Evolutionary conservation across 1,140 invertebrate species (phyloP).

Genomic region (fruit fly (Drosophila melanogaster)): DNA sequence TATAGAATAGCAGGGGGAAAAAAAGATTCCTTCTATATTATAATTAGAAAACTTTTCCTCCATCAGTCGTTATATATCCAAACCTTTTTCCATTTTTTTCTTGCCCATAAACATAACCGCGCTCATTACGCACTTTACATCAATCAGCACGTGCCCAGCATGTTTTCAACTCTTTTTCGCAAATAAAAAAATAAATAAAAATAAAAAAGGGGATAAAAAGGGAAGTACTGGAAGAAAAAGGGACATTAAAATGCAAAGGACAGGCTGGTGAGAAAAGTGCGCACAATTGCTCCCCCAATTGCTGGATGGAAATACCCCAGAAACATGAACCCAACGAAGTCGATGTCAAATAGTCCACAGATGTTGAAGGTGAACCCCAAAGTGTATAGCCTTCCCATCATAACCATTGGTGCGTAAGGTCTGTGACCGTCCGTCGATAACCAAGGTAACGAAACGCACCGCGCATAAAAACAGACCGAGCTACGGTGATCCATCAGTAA

Average conservation of each 20-base stretch:
- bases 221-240: conserved; percentile 6
- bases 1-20: neutral
- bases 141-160: conserved; percentile 81
- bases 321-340: conserved; percentile 44
- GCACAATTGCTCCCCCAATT: conserved; percentile 73
- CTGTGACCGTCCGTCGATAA: conserved; percentile 16
- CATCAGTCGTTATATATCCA: conserved; percentile 56
- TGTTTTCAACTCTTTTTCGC: conserved; percentile 65
- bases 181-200: conserved; percentile 25
- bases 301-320: conserved; percentile 52
- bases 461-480: conserved; percentile 18
- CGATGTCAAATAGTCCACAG: conserved; percentile 2
- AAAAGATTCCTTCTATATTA: conserved; percentile 47
- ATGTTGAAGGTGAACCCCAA: conserved; percentile 16
- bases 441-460: conserved; percentile 36
- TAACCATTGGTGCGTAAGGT: conserved; percentile 29
- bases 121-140: conserved; percentile 81
- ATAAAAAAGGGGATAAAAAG: conserved; percentile 19
- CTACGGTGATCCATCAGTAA: conserved; percentile 19
- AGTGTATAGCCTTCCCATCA: conserved; percentile 8
- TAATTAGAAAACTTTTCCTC: conserved; percentile 72
- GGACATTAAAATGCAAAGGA: conserved; percentile 66
- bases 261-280: conserved; percentile 48
- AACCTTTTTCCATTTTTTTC: conserved; percentile 25
- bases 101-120: conserved; percentile 63